Conservation (phyloP, 2,113 vertebrate species). For the Myrmecobius fasciatus region DNA sequence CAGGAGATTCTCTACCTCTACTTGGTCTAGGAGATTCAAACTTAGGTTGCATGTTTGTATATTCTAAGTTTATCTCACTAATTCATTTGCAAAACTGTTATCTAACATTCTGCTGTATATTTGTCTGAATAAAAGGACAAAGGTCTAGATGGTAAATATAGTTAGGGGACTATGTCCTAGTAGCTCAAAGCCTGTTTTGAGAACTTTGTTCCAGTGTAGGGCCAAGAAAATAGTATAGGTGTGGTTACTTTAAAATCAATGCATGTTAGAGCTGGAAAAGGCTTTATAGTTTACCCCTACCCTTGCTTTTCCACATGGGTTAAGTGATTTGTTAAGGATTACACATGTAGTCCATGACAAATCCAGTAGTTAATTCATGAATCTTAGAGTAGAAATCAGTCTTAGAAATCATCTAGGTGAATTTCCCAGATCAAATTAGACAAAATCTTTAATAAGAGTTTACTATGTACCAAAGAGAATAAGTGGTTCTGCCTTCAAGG, state of each 20-base stretch:
- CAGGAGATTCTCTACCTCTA: neutral
- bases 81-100: neutral
- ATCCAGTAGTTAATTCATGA: neutral
- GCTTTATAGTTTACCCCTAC: neutral
- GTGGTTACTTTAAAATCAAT: neutral
- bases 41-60: neutral
- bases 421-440: neutral
- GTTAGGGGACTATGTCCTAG: neutral
- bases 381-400: neutral
- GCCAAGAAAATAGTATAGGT: neutral
- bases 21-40: neutral
- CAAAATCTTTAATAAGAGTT: neutral
- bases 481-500: neutral
- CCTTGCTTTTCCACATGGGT: neutral
- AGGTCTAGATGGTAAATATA: neutral
- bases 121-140: neutral
- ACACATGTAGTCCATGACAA: neutral
- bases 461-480: neutral
- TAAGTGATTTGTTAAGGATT: neutral
- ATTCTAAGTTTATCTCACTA: neutral
- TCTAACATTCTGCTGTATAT: neutral
- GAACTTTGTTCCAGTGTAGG: neutral
- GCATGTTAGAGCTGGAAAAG: neutral
- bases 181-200: neutral
- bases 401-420: neutral